Percentiles rank a stretch among this genome's conserved stretches.
These are phyloP conservation scores for Amiota minor DNA, from an alignment of 2,888 invertebrate genomes.

Conservation along the genomic window DNA sequence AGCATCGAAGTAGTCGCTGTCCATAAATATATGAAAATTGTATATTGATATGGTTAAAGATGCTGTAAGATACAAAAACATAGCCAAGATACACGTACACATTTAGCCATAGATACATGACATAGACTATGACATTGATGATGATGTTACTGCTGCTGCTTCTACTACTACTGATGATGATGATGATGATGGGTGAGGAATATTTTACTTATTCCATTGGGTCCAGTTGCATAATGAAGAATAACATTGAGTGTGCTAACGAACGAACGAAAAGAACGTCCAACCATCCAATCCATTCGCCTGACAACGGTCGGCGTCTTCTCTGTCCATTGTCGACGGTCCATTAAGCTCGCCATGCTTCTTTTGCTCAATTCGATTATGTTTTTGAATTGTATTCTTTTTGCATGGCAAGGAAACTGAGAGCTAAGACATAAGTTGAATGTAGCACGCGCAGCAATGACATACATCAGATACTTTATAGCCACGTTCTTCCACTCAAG, in stretches of 20 bases:
- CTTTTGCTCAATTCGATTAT: slow-evolving; percentile 26
- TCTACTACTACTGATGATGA: slow-evolving; percentile 32
- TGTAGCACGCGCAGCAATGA: slow-evolving; percentile 20
- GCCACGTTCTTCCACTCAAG: slow-evolving; percentile 13
- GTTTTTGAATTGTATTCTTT: slow-evolving; percentile 19
- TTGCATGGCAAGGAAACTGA: background rate
- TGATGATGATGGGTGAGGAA: slow-evolving; percentile 38
- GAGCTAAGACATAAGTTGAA: background rate
- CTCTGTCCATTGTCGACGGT: slow-evolving; percentile 15
- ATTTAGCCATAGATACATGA: background rate
- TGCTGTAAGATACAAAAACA: slow-evolving; percentile 4
- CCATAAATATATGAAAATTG: slow-evolving; percentile 38
- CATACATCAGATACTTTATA: slow-evolving; percentile 29
- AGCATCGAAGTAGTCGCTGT: background rate
- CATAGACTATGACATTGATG: background rate
- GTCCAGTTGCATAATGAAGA: slow-evolving; percentile 55
- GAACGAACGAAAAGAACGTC: background rate
- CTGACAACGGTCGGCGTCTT: background rate
- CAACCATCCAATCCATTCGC: too few species aligned
- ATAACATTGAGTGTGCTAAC: background rate
- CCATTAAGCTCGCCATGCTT: slow-evolving; percentile 25
- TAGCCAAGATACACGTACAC: slow-evolving; percentile 28
- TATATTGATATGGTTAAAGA: slow-evolving; percentile 42
- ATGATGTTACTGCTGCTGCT: slow-evolving; percentile 20
- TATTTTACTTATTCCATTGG: slow-evolving; percentile 64